A percentile compares a stretch with the other conserved stretches of the same genome.
Conservation (phyloP, 2,888 invertebrate species). For the Morinoia aosen region DNA sequence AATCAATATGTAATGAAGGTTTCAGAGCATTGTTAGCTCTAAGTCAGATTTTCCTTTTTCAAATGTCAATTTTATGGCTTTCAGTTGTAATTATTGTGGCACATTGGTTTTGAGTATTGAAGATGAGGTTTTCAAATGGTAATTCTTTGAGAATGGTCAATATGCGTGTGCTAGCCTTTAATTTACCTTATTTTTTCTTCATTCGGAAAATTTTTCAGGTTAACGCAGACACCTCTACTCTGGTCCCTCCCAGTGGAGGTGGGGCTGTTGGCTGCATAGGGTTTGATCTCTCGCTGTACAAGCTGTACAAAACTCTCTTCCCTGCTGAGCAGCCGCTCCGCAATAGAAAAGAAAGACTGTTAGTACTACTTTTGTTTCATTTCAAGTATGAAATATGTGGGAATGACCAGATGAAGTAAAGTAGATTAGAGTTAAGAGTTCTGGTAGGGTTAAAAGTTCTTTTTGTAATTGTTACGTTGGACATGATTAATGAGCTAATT, state of each 20-base stretch:
- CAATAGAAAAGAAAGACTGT: neutral
- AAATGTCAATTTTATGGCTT: neutral
- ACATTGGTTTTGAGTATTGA: neutral
- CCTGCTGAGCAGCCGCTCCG: neutral
- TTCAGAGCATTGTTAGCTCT: no score
- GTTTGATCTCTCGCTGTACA: neutral
- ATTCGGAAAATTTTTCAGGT: neutral
- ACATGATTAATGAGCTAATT: neutral
- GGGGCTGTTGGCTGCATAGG: neutral
- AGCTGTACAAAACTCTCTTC: neutral
- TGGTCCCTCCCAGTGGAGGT: neutral
- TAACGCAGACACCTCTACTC: neutral
- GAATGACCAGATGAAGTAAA: neutral
- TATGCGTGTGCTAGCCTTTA: neutral
- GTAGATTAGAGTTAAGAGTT: neutral
- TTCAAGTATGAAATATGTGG: neutral
- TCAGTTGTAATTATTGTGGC: neutral
- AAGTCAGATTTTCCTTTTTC: no score
- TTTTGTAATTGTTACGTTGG: neutral
- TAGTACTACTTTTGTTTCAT: neutral
- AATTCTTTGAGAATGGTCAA: neutral
- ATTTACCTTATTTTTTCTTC: neutral
- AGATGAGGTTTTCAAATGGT: neutral
- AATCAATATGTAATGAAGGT: no score
- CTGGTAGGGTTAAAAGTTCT: neutral